These are phyloP conservation scores for Myotis planiceps DNA, from an alignment of 2,797 vertebrate genomes.

Conservation along the genomic window DNA sequence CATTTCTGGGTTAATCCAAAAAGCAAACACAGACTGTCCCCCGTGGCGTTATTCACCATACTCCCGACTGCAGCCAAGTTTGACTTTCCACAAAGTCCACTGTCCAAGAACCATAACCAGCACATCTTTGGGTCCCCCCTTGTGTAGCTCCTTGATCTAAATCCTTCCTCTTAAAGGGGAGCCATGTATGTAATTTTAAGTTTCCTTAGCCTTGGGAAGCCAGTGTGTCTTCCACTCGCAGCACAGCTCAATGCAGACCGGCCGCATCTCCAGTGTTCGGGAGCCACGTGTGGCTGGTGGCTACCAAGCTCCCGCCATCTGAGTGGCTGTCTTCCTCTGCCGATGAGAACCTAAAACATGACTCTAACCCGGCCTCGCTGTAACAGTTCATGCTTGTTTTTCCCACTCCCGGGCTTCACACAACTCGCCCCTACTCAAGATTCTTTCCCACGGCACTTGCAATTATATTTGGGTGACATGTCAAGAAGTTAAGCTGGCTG, in stretches of 20 bases:
- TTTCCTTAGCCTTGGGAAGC: not conserved
- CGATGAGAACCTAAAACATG: not conserved
- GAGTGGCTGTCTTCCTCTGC: not conserved
- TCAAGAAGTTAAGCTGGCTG: constrained; percentile 59
- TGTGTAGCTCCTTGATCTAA: not conserved
- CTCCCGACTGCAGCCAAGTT: not conserved
- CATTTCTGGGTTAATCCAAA: not conserved
- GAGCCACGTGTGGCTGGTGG: not conserved
- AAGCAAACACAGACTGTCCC: not conserved
- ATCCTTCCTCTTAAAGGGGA: not conserved
- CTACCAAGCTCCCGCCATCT: not conserved
- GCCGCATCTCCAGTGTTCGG: not conserved
- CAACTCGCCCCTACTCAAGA: not conserved
- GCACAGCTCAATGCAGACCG: not conserved
- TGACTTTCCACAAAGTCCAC: not conserved
- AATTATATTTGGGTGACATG: constrained; percentile 41
- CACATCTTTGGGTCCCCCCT: not conserved
- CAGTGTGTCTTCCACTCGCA: not conserved
- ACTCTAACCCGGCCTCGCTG: not conserved
- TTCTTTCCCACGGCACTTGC: constrained; percentile 54
- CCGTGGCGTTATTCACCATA: accelerated
- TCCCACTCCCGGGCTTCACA: constrained; percentile 3
- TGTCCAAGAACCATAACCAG: not conserved
- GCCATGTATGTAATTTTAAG: not conserved
- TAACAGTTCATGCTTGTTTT: not conserved